phyloP scores from a whole-genome alignment of 2,888 invertebrate genomes.

The Tuta absoluta region DNA sequence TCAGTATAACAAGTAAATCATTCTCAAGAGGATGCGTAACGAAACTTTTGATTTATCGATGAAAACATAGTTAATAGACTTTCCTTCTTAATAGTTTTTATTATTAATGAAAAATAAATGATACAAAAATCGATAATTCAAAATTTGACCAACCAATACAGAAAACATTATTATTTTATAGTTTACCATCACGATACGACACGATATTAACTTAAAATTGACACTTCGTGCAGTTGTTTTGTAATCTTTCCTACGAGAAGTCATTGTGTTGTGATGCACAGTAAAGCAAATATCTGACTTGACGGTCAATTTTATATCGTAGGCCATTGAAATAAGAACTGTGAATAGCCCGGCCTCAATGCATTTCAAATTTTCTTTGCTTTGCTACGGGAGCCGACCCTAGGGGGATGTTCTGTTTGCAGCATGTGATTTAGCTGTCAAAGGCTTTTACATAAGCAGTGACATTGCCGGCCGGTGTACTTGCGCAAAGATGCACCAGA shows the following conservation, averaged over 20 bases:
- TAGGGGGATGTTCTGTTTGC: slow-evolving; percentile 35
- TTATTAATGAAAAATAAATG: too few relatives aligned
- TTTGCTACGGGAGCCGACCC: background rate
- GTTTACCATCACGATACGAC: background rate
- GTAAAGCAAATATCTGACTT: background rate
- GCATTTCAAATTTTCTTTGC: background rate
- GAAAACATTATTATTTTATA: background rate
- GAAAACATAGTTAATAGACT: too few relatives aligned
- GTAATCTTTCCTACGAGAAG: slow-evolving; percentile 20
- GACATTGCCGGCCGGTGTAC: slow-evolving; percentile 54
- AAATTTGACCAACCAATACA: too few relatives aligned
- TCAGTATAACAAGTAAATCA: background rate
- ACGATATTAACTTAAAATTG: slow-evolving; percentile 21
- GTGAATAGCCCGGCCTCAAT: too few relatives aligned
- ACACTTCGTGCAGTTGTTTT: slow-evolving; percentile 23
- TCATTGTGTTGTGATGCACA: background rate
- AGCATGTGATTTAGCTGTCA: slow-evolving; percentile 45
- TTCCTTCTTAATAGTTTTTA: too few relatives aligned
- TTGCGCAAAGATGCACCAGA: slow-evolving; percentile 72
- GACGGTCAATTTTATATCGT: background rate
- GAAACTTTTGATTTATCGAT: too few relatives aligned
- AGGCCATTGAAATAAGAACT: background rate
- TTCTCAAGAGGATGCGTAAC: background rate
- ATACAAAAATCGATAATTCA: too few relatives aligned
- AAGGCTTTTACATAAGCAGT: slow-evolving; percentile 57